Evolutionary conservation across 2,888 invertebrate genomes (phyloP).

Genomic region (Nemapogon koenigi): DNA sequence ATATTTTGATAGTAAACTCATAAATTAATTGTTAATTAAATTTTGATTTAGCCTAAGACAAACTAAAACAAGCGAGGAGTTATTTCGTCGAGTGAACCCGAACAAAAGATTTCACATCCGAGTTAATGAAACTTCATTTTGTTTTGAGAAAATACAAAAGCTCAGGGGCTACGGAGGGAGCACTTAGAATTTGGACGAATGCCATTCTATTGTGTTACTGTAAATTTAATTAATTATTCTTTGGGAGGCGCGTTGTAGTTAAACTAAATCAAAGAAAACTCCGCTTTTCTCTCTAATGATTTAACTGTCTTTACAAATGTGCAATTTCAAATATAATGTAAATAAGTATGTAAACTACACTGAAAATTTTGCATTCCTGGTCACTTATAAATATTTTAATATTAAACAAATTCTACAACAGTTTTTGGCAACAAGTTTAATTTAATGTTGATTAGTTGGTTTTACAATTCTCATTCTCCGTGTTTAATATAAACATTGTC

Average conservation of each 20-base stretch:
- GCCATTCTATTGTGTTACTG: constrained; percentile 8
- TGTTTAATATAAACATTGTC: too few species aligned
- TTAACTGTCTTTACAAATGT: too few species aligned
- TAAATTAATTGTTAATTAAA: constrained; percentile 3
- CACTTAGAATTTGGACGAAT: constrained; percentile 9
- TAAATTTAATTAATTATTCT: constrained; percentile 10
- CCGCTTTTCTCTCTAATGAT: too few species aligned
- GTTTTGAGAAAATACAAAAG: constrained; percentile 22
- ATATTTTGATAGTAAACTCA: too few species aligned
- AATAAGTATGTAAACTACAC: too few species aligned
- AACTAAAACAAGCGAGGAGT: constrained; percentile 15
- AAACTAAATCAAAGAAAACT: constrained; percentile 7
- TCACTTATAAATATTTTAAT: too few species aligned
- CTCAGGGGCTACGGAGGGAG: constrained; percentile 19
- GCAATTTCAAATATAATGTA: too few species aligned
- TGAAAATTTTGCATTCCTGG: too few species aligned
- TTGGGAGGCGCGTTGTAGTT: neutral
- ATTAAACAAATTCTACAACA: too few species aligned
- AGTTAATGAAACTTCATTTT: constrained; percentile 26
- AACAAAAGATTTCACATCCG: constrained; percentile 23
- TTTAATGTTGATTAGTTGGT: too few species aligned
- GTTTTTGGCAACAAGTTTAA: too few species aligned
- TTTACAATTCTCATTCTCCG: too few species aligned
- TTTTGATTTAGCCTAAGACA: constrained; percentile 1
- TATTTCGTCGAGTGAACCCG: constrained; percentile 18